These are phyloP conservation scores for Poecilia picta DNA, from an alignment of 2,797 vertebrate species.

Conservation along the genomic window DNA sequence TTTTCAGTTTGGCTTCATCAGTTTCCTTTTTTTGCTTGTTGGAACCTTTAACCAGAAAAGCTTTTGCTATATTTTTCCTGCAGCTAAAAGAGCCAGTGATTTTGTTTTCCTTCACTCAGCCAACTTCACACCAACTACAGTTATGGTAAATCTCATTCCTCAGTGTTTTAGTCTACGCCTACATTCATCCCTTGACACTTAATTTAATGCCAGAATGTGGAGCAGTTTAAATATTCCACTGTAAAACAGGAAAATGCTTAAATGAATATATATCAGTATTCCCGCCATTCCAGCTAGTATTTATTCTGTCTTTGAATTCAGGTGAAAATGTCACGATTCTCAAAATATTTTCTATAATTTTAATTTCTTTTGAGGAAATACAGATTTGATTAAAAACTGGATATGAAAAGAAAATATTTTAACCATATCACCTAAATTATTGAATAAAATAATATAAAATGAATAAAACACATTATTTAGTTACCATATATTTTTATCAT, in stretches of 20 bases:
- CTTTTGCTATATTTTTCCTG: constrained; percentile 28
- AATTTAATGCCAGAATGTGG: not conserved
- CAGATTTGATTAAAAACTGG: no score
- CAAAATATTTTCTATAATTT: no score
- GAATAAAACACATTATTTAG: no score
- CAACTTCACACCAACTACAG: not conserved
- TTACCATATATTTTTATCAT: not conserved
- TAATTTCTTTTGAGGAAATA: no score
- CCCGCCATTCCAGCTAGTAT: no score
- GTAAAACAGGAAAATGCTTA: not conserved
- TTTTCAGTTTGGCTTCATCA: not conserved
- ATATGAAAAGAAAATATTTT: no score
- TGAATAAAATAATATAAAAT: no score
- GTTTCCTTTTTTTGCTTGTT: constrained; percentile 22
- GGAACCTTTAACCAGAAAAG: constrained; percentile 18
- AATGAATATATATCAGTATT: not conserved
- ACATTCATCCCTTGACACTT: not conserved
- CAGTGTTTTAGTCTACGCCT: not conserved
- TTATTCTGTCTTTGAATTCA: no score
- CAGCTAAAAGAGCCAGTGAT: constrained; percentile 15
- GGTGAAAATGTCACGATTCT: fast-evolving
- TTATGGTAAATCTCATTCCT: not conserved
- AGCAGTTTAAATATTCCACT: not conserved
- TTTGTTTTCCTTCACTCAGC: constrained; percentile 36
- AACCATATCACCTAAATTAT: no score